phyloP scores from a whole-genome alignment of 2,797 vertebrate genomes.

The Amniataba percoides region DNA sequence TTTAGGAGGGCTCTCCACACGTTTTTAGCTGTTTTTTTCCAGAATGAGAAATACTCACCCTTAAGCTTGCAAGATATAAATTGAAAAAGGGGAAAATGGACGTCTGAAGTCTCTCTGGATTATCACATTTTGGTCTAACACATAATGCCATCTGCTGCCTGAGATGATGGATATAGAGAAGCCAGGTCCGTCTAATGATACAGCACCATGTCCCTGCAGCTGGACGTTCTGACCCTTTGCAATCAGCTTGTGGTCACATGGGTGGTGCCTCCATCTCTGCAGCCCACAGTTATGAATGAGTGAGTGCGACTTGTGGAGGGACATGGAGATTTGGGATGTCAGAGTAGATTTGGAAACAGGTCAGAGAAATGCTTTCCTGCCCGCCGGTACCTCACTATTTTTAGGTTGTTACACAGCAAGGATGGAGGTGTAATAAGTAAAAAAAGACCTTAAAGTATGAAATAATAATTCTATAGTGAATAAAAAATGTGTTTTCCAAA shows the following conservation, averaged over 20 bases:
- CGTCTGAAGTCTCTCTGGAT: background rate
- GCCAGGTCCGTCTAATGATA: background rate
- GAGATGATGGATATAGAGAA: constrained; percentile 23
- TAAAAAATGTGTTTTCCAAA: background rate
- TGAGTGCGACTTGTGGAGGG: constrained; percentile 21
- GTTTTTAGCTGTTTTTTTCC: background rate
- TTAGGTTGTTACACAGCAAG: constrained; percentile 29
- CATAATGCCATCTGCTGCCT: background rate
- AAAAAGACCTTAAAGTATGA: background rate
- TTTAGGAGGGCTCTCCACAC: background rate
- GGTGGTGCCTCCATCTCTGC: constrained; percentile 31
- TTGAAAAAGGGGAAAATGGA: constrained; percentile 7
- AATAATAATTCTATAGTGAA: background rate
- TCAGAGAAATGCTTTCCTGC: constrained; percentile 38
- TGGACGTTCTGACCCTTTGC: constrained; percentile 23
- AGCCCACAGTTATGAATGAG: constrained; percentile 48
- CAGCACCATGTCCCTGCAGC: constrained; percentile 11
- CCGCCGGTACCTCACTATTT: constrained; percentile 46
- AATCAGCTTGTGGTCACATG: constrained; percentile 43
- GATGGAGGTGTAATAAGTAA: constrained; percentile 18
- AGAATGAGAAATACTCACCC: constrained; percentile 20
- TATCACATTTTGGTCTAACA: background rate
- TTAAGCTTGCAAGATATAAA: constrained; percentile 14
- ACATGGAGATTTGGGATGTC: constrained; percentile 53
- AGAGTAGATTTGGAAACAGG: constrained; percentile 55